Base-by-base conservation (phyloP, 2,797 vertebrate genomes). In the Melanotaenia trifasciata region DNA sequence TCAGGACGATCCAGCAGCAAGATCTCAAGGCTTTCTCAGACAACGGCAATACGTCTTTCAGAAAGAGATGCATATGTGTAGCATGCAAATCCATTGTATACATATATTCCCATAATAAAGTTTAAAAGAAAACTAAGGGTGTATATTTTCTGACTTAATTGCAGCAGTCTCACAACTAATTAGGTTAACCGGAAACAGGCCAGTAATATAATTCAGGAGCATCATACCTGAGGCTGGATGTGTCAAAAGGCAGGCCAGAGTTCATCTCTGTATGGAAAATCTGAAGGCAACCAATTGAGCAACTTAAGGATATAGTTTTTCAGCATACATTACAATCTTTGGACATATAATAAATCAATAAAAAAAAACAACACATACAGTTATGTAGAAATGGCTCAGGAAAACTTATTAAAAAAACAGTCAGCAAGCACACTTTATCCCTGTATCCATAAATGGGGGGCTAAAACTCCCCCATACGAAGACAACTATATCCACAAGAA, bases 1-100 rank as follows among this genome's bases (percentile, higher is more conserved):
- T 88, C 91, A 3, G 64, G 79, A 57, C 43, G n/a, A 26, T 83
- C 87, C 9, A 82, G 47, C 64, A 85, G 87, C 57, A 89, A 81
- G 40, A 53, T 88, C 47, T 94, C 93, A n/a, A 90, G 83, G 58
- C 71, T 91, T 3, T 93, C 92, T 7, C 80, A 79, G 35, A 84
- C 83, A 35, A 88, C 80, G 10, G 73, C 79, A 0, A 89, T 86
- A 1, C 92, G 78, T 70, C 66, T 85, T 2, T 89, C 89, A 12
- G 85, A 89, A 32, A 91, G 93, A 86, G 93, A 95, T 74, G 91
- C 91, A 1, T 94, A 94, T 87, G 94, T 95, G 58, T 95, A 92
- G 67, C 12, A 36, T 24, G 9, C 0, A 14, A 32, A 26, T 1
- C 18, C 14, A 13, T 60, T 12, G 67, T 58, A 32, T 10, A 18